Evolutionary conservation across 2,888 invertebrate genomes (phyloP).

Genomic region (Rhamphomyia laevipes): DNA sequence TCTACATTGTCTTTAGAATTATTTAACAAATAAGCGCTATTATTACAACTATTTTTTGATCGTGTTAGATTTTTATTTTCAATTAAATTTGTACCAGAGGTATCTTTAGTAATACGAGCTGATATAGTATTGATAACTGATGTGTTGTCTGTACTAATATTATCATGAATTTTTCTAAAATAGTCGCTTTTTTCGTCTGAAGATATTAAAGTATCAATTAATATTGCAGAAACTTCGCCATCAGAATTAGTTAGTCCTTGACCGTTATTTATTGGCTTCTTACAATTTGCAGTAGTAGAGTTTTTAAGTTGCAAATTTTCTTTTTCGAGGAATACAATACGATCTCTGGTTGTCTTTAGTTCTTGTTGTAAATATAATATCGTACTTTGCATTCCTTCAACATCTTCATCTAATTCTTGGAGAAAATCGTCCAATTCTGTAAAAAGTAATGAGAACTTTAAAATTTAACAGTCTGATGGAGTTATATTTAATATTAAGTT

Average conservation of each 20-base stretch:
- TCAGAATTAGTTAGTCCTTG: constrained; percentile 2
- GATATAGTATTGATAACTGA: too few relatives aligned
- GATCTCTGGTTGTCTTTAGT: constrained; percentile 69
- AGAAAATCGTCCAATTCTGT: constrained; percentile 94
- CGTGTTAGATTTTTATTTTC: background rate
- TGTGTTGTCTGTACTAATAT: background rate
- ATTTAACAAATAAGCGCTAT: too few relatives aligned
- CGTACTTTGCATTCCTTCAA: constrained; percentile 97
- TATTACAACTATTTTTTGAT: too few relatives aligned
- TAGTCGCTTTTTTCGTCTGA: constrained; percentile 16
- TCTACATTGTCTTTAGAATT: background rate
- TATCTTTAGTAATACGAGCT: too few relatives aligned
- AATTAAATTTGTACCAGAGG: background rate
- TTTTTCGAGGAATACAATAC: constrained; percentile 49
- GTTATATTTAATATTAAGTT: background rate
- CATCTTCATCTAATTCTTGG: constrained; percentile 91
- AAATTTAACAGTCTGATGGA: background rate
- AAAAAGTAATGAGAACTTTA: background rate
- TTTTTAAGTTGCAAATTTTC: constrained; percentile 38
- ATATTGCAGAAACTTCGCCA: background rate
- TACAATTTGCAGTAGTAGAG: constrained; percentile 1
- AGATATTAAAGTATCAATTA: constrained; percentile 7
- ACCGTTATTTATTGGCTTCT: constrained; percentile 6
- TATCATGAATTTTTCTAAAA: background rate
- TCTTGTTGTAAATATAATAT: constrained; percentile 90